Base-by-base conservation (phyloP, 2,797 vertebrate species). In the Myripristis jacobus region DNA sequence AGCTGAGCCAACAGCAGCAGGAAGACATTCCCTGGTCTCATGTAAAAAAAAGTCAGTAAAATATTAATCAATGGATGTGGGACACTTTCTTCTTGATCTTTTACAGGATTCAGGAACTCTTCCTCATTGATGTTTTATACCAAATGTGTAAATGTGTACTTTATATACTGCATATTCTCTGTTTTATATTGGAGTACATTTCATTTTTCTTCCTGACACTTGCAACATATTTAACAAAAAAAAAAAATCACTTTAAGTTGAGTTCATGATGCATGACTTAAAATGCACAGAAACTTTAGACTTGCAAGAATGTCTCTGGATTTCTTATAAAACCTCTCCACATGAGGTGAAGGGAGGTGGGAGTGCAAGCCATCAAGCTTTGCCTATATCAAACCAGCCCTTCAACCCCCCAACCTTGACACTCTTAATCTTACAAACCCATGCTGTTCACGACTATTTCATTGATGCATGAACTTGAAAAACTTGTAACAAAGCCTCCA, bases 341-440 rank as follows among this genome's bases (percentile, higher is more conserved):
- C 79, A 77, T 67, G 79, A 47, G 65, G 21, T 25, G 47, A 2
- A 62, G 60, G 27, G 34, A 51, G 25, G 70, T 70, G 70, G 72
- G 62, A 6, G 29, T 41, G 63, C 34, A 19, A 70, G 55, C 68
- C 68, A 78, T 85, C 75, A 80, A 70, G 70, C 50, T 55, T 52
- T 59, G 75, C 61, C 70, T 11, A 83, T 71, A 82, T 87, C 80
- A 81, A 85, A 77, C 60, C 69, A 63, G 53, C 65, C 51, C 54
- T 66, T 34, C 41, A 58, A 66, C 72, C 66, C 61, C 66, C 61
- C 56, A 57, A 79, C 41, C 22, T 72, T 72, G 59, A 82, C 77
- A 70, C 75, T 63, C 62, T 72, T 81, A 83, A 87, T 88, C 75
- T 87, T 73, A 82, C 71, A 88, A 88, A 88, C 73, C 68, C 59